Evolutionary conservation across 2,888 invertebrate species (phyloP).

Genomic region (Ashinkailepas kermadecensis): DNA sequence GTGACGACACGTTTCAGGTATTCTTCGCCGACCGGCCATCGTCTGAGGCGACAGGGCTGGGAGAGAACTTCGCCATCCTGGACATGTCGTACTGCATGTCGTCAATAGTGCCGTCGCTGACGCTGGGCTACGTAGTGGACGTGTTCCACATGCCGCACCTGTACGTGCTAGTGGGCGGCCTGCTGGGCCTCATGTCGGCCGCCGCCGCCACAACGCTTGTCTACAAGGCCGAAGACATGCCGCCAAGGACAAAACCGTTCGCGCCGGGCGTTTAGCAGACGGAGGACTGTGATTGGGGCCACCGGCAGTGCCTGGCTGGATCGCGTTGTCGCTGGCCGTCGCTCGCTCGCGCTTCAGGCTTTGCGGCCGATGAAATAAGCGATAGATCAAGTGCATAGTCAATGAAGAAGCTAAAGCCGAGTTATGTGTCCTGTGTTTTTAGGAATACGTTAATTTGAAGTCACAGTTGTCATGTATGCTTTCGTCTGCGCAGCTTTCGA

Average conservation of each 20-base stretch:
- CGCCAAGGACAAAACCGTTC: background rate
- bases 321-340: no score
- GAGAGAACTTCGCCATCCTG: conserved; percentile 13
- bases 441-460: no score
- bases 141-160: background rate
- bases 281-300: no score
- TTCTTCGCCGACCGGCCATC: background rate
- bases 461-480: no score
- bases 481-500: no score
- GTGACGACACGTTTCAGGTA: background rate
- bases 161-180: background rate
- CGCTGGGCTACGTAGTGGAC: background rate
- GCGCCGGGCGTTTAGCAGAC: background rate
- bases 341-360: no score
- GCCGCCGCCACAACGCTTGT: background rate
- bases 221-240: conserved; percentile 5
- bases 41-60: background rate
- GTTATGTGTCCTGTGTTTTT: no score
- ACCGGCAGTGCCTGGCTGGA: no score
- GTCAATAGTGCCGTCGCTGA: conserved; percentile 13
- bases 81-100: conserved; percentile 9
- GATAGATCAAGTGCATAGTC: no score
- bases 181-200: background rate
- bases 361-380: no score
- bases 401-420: no score